Conservation (phyloP, 2,113 vertebrate genomes). For the Meleagris gallopavo region DNA sequence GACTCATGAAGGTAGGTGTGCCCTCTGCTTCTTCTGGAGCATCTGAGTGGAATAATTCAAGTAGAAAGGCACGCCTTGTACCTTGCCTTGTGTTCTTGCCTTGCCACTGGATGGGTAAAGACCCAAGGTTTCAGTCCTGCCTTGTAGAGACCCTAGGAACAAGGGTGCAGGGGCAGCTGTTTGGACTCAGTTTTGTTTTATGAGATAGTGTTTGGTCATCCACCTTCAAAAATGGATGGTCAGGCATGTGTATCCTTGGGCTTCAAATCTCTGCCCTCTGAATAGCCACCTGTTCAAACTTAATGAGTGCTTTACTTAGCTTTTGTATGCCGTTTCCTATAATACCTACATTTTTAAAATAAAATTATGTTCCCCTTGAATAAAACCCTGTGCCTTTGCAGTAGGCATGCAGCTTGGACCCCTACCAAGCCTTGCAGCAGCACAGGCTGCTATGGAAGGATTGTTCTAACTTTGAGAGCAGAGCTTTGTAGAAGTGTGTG, state of each 20-base stretch:
- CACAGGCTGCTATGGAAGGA: background rate
- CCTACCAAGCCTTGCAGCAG: background rate
- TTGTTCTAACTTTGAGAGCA: background rate
- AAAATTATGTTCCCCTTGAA: background rate
- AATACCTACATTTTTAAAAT: background rate
- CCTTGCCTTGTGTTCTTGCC: background rate
- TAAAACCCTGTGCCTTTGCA: background rate
- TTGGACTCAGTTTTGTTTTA: background rate
- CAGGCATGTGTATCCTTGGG: background rate
- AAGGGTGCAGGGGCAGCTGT: background rate
- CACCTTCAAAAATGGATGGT: background rate
- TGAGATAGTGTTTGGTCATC: background rate
- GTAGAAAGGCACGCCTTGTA: background rate
- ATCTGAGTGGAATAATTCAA: constrained; percentile 20
- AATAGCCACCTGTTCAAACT: background rate
- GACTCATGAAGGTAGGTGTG: constrained; percentile 29
- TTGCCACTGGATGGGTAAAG: background rate
- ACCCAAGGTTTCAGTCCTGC: background rate
- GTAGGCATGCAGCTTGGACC: background rate
- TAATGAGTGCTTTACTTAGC: background rate
- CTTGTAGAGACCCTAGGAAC: background rate
- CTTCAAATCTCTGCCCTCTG: background rate
- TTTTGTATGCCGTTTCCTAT: background rate
- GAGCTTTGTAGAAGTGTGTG: background rate
- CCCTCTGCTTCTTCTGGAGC: background rate